Percentiles rank a stretch among this genome's conserved stretches.
Evolutionary conservation across 2,888 invertebrate species (phyloP).

Genomic region (Coronaproctus castanopsis): DNA sequence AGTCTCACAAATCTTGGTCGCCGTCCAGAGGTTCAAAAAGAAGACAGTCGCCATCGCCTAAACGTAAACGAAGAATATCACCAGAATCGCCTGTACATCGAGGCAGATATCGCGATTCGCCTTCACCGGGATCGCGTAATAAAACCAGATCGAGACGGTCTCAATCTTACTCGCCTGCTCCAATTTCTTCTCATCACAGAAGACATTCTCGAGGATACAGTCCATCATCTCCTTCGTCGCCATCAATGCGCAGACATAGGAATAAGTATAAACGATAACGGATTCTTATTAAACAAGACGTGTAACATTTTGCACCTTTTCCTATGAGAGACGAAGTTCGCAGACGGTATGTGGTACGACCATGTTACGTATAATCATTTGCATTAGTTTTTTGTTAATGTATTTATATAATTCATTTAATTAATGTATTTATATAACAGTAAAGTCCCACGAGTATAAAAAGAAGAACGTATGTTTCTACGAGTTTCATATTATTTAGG

Average conservation of each 20-base stretch:
- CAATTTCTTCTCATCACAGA: slow-evolving; percentile 14
- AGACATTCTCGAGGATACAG: slow-evolving; percentile 25
- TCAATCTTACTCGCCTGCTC: slow-evolving; percentile 26
- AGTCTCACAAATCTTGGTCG: slow-evolving; percentile 14
- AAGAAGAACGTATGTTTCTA: too few species aligned
- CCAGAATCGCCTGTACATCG: slow-evolving; percentile 22
- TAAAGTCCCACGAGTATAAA: too few species aligned
- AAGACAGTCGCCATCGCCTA: slow-evolving; percentile 22
- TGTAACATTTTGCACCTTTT: too few species aligned
- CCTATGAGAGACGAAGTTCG: too few species aligned
- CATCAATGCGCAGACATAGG: slow-evolving; percentile 30
- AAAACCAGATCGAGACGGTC: slow-evolving; percentile 27
- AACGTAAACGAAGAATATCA: slow-evolving; percentile 21
- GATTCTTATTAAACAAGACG: too few species aligned
- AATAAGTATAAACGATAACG: slow-evolving; percentile 29
- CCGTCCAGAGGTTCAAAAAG: slow-evolving; percentile 15
- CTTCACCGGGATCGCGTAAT: slow-evolving; percentile 25
- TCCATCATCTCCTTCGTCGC: slow-evolving; percentile 26
- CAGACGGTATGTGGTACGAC: too few species aligned
- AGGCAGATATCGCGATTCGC: slow-evolving; percentile 30
- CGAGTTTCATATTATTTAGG: too few species aligned
- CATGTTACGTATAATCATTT: too few species aligned
- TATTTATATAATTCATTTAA: too few species aligned
- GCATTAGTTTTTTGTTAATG: too few species aligned
- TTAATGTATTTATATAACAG: too few species aligned